Conservation (phyloP, 2,113 vertebrate species). For the Ibidorhyncha struthersii region DNA sequence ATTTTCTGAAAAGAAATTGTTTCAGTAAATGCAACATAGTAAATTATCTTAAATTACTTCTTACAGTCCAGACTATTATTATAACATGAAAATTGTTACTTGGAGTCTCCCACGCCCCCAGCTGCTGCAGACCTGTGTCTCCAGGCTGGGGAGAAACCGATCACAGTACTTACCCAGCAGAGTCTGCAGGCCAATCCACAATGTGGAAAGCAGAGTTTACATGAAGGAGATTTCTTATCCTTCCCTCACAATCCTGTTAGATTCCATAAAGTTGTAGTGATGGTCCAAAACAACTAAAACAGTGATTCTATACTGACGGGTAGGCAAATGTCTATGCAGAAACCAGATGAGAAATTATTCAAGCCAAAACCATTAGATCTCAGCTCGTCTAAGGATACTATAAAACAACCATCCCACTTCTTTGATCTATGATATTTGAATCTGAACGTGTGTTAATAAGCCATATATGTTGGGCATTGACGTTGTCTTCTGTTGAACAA, state of each 20-base stretch:
- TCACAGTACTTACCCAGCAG: background rate
- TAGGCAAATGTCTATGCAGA: background rate
- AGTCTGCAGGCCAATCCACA: slow-evolving; percentile 5
- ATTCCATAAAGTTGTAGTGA: background rate
- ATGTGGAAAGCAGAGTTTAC: background rate
- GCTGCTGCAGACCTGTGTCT: slow-evolving; percentile 1
- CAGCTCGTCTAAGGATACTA: background rate
- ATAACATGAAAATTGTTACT: slow-evolving; percentile 55
- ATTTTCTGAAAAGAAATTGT: slow-evolving; percentile 48
- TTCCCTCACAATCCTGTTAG: background rate
- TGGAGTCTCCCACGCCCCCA: background rate
- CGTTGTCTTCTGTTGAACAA: slow-evolving; percentile 2
- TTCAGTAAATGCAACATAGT: slow-evolving; percentile 40
- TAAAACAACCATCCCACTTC: background rate
- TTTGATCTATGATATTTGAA: background rate
- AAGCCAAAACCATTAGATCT: background rate
- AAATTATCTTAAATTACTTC: slow-evolving; percentile 60
- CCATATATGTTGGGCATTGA: background rate
- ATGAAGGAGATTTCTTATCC: background rate
- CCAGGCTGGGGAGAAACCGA: slow-evolving; percentile 11
- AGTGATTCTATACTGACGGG: background rate
- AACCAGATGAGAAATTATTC: slow-evolving; percentile 31
- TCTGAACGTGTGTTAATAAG: background rate
- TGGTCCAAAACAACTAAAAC: background rate
- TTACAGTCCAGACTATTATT: slow-evolving; percentile 1